These are phyloP conservation scores for Orientallactaga bullata DNA, from an alignment of 2,113 vertebrate genomes.

Conservation along the genomic window DNA sequence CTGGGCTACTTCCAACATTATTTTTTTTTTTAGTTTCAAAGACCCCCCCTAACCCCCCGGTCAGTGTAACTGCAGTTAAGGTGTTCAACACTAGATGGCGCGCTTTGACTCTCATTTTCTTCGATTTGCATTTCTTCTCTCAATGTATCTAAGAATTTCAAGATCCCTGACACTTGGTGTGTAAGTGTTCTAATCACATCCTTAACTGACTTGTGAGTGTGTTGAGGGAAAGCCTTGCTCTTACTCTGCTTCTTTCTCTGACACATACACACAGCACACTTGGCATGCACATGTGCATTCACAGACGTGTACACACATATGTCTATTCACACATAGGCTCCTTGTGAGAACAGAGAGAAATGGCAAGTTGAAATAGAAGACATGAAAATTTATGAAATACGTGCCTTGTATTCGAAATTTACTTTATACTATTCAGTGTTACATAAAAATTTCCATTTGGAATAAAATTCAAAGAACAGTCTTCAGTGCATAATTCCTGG, in stretches of 20 bases:
- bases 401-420: background rate
- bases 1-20: too few relatives aligned
- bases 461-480: background rate
- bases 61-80: background rate
- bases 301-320: background rate
- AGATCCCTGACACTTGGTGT: background rate
- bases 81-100: background rate
- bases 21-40: background rate
- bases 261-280: background rate
- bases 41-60: too few relatives aligned
- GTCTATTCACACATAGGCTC: background rate
- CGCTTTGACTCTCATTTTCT: background rate
- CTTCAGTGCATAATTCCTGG: background rate
- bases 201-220: background rate
- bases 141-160: background rate
- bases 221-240: too few relatives aligned
- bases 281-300: background rate
- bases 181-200: background rate
- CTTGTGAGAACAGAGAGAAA: background rate
- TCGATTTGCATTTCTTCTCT: too few relatives aligned
- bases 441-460: background rate
- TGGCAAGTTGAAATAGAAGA: background rate
- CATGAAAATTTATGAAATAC: background rate
- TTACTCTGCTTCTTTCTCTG: background rate
- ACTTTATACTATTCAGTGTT: background rate